phyloP scores from a whole-genome alignment of 2,888 invertebrate genomes.

The Notocelia uddmanniana region DNA sequence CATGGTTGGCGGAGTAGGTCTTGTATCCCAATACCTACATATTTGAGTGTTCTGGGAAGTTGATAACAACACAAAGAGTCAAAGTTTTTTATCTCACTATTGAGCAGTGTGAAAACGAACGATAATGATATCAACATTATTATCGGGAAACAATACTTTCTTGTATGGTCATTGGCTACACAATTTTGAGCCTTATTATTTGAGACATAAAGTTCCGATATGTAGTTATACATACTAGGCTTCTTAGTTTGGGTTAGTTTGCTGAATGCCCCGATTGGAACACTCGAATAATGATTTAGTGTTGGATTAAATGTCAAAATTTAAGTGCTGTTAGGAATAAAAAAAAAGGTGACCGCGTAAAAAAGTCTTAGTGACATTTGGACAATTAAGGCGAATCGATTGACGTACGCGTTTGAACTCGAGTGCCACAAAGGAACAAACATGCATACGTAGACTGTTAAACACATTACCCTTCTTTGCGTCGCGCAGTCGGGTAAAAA shows the following conservation, averaged over 20 bases:
- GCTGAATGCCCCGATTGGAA: background rate
- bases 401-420: too few relatives aligned
- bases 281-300: too few relatives aligned
- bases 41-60: background rate
- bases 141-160: slow-evolving; percentile 5
- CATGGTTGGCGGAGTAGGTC: too few relatives aligned
- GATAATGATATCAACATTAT: background rate
- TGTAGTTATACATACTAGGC: background rate
- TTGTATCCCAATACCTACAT: background rate
- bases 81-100: background rate
- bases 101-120: background rate
- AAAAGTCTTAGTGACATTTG: too few relatives aligned
- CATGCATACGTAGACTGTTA: too few relatives aligned
- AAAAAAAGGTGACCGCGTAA: too few relatives aligned
- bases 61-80: slow-evolving; percentile 15
- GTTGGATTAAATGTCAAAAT: too few relatives aligned
- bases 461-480: too few relatives aligned
- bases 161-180: background rate
- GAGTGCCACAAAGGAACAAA: too few relatives aligned
- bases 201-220: background rate
- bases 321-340: too few relatives aligned
- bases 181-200: background rate
- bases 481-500: too few relatives aligned
- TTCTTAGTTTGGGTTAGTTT: background rate
- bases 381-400: too few relatives aligned